Conservation (phyloP, 92 coral and sea anemone genomes). For the Phenganax marumi region DNA sequence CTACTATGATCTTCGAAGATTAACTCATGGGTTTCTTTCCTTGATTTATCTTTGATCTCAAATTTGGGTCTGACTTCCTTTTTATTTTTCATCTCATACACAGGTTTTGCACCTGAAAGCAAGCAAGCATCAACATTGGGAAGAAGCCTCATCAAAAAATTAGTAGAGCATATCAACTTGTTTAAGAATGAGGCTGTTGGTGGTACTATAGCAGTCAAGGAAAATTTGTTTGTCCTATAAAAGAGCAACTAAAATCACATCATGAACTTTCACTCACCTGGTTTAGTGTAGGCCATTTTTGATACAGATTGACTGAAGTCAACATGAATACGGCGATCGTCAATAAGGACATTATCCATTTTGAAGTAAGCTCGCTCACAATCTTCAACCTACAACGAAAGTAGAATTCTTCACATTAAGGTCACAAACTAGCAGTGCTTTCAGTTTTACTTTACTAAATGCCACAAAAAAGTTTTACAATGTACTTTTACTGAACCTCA, state of each 20-base stretch:
- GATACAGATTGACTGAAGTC: slow-evolving; percentile 96
- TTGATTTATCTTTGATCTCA: slow-evolving; percentile 64
- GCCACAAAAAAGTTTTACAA: neutral
- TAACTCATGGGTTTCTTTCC: slow-evolving; percentile 65
- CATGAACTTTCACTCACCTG: slow-evolving; percentile 52
- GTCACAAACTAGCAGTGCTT: neutral
- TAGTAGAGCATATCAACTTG: too few relatives aligned
- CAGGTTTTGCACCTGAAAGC: slow-evolving; percentile 82
- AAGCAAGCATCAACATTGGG: neutral
- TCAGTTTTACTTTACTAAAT: neutral
- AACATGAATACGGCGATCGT: slow-evolving; percentile 94
- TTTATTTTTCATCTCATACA: slow-evolving; percentile 59
- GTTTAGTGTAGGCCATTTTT: slow-evolving; percentile 69
- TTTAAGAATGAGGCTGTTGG: too few relatives aligned
- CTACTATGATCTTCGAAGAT: slow-evolving; percentile 67
- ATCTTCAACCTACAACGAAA: slow-evolving; percentile 70
- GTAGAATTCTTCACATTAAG: neutral
- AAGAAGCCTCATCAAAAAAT: too few relatives aligned
- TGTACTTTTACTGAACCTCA: too few relatives aligned
- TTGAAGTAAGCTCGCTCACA: slow-evolving; percentile 97
- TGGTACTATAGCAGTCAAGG: too few relatives aligned
- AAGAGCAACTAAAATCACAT: neutral
- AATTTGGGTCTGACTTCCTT: slow-evolving; percentile 66
- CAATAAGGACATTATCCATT: slow-evolving; percentile 97
- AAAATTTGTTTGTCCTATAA: neutral